Conservation (phyloP, 2,888 invertebrate genomes). For the Pterostichus madidus region DNA sequence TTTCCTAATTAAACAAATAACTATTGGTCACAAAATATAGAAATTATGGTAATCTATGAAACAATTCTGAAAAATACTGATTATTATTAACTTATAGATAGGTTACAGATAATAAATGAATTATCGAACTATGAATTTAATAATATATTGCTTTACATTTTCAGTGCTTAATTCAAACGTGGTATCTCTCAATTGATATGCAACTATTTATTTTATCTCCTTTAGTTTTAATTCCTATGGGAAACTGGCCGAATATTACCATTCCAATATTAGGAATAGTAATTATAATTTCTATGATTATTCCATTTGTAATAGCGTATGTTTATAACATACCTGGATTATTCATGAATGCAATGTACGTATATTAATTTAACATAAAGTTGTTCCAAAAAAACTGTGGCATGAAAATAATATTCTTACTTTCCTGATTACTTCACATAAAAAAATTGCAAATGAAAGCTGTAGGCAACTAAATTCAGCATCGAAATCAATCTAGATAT, state of each 20-base stretch:
- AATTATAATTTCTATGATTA: constrained; percentile 68
- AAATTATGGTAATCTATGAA: too few relatives aligned
- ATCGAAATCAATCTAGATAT: too few relatives aligned
- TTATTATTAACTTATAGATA: too few relatives aligned
- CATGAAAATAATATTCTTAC: too few relatives aligned
- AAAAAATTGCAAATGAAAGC: too few relatives aligned
- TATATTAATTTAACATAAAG: constrained; percentile 44
- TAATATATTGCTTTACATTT: constrained; percentile 61
- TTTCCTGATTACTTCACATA: too few relatives aligned
- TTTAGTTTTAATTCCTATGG: constrained; percentile 78
- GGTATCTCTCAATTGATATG: constrained; percentile 82
- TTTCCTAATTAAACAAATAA: too few relatives aligned
- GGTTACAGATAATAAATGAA: too few relatives aligned
- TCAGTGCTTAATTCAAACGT: constrained; percentile 79
- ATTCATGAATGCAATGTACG: constrained; percentile 67
- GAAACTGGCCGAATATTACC: constrained; percentile 73
- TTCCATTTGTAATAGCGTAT: constrained; percentile 66
- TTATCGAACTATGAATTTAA: constrained; percentile 1
- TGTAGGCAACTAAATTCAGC: too few relatives aligned
- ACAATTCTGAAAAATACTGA: too few relatives aligned
- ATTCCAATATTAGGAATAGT: constrained; percentile 66
- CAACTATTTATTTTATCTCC: constrained; percentile 79
- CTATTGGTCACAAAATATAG: too few relatives aligned
- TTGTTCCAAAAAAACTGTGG: too few relatives aligned
- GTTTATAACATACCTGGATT: constrained; percentile 65